A percentile compares a stretch with the other conserved stretches of the same genome.
Conservation (phyloP, 2,797 vertebrate species). For the Geotrypetes seraphini region DNA sequence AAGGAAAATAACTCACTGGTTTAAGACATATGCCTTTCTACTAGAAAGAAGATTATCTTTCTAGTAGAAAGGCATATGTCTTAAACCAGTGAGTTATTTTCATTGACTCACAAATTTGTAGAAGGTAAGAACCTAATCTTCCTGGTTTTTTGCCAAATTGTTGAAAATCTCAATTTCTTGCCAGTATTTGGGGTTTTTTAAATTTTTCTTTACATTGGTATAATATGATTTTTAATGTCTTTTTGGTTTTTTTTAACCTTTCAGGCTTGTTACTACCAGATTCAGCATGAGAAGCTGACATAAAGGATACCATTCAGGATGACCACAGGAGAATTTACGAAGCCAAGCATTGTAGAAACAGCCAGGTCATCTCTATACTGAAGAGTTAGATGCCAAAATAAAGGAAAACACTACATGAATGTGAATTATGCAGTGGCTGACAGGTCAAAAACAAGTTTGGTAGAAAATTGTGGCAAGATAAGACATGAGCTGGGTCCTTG, state of each 20-base stretch:
- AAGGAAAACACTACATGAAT: constrained; percentile 2
- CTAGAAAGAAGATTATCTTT: too few relatives aligned
- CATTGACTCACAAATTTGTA: too few relatives aligned
- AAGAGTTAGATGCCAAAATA: constrained; percentile 7
- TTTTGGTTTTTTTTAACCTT: constrained; percentile 24
- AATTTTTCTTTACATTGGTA: too few relatives aligned
- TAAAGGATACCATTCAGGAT: constrained; percentile 37
- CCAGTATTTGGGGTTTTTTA: too few relatives aligned
- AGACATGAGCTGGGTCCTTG: constrained; percentile 4
- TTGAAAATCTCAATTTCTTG: too few relatives aligned
- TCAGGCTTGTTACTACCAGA: constrained; percentile 97
- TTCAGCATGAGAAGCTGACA: constrained; percentile 94
- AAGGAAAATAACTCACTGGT: too few relatives aligned
- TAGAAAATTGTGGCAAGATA: not conserved
- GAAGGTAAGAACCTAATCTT: too few relatives aligned
- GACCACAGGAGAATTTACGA: constrained; percentile 19
- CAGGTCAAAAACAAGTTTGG: constrained; percentile 10
- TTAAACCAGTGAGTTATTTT: too few relatives aligned
- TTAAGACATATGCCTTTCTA: too few relatives aligned
- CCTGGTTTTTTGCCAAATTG: too few relatives aligned
- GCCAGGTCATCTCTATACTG: constrained; percentile 8
- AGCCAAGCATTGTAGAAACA: constrained; percentile 4
- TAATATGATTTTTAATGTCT: constrained; percentile 6
- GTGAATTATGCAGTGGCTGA: constrained; percentile 6
- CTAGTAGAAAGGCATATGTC: too few relatives aligned